Percentiles rank a stretch among this genome's conserved stretches.
Evolutionary conservation across 1,140 invertebrate species (phyloP).

Genomic region (Caenorhabditis remanei): DNA sequence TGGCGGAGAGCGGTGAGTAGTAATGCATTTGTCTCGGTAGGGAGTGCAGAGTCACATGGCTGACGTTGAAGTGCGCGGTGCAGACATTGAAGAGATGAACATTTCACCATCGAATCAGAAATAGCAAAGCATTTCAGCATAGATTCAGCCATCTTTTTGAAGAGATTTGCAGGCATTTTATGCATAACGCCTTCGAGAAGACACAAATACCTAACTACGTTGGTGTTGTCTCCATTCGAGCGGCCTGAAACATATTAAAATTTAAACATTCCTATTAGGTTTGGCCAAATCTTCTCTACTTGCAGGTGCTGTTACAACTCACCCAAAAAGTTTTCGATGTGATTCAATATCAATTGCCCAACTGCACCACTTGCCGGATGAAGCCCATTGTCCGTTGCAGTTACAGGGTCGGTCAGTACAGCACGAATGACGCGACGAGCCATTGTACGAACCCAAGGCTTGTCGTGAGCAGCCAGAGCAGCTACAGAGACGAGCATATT

Average conservation of each 20-base stretch:
- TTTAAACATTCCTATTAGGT: not conserved
- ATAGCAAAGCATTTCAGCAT: conserved; percentile 64
- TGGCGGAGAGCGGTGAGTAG: conserved; percentile 59
- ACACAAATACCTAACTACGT: conserved; percentile 62
- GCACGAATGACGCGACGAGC: conserved; percentile 65
- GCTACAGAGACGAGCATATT: conserved; percentile 65
- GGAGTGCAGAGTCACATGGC: conserved; percentile 67
- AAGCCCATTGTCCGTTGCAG: conserved; percentile 66
- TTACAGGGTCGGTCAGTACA: conserved; percentile 68
- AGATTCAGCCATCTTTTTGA: conserved; percentile 65
- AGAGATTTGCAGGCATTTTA: conserved; percentile 65
- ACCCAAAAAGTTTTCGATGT: conserved; percentile 57
- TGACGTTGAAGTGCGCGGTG: conserved; percentile 69
- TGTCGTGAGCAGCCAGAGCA: conserved; percentile 66
- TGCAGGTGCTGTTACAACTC: not conserved
- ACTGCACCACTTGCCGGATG: conserved; percentile 62
- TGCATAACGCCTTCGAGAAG: conserved; percentile 68
- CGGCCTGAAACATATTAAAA: conserved; percentile 10
- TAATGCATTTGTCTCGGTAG: conserved; percentile 64
- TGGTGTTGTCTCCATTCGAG: conserved; percentile 50
- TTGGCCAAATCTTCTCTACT: no score
- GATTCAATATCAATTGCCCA: conserved; percentile 60
- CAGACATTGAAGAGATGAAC: conserved; percentile 70
- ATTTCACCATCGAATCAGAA: conserved; percentile 67
- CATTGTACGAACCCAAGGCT: conserved; percentile 69